Evolutionary conservation across 37 sponge, comb jelly and placozoan genomes (phyloP).

Genomic region (Haliclona indistincta): DNA sequence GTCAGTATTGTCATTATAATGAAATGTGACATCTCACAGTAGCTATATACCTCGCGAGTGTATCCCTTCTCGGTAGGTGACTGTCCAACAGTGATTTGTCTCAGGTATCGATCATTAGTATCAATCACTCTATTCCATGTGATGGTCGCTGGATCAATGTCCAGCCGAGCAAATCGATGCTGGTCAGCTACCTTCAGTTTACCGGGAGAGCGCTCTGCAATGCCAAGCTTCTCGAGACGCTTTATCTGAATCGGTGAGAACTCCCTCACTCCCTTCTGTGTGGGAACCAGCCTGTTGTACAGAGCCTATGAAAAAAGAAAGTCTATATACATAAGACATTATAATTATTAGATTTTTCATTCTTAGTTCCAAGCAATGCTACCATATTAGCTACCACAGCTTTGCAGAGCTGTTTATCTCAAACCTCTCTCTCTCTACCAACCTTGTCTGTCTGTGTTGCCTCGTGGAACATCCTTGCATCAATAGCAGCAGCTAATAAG

Average conservation of each 20-base stretch:
- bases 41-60: slow-evolving; percentile 76
- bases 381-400: neutral
- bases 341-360: neutral
- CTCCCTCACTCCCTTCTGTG: slow-evolving; percentile 52
- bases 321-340: neutral
- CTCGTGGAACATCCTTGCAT: slow-evolving; percentile 94
- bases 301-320: slow-evolving; percentile 48
- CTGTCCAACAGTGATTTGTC: slow-evolving; percentile 90
- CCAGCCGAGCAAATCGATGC: slow-evolving; percentile 70
- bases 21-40: neutral
- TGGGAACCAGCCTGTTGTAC: slow-evolving; percentile 70
- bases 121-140: slow-evolving; percentile 98
- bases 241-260: slow-evolving; percentile 77
- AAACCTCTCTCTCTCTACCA: neutral
- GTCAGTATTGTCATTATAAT: neutral
- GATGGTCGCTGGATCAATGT: slow-evolving; percentile 93
- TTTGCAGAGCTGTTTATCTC: neutral
- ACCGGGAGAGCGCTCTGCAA: slow-evolving; percentile 55
- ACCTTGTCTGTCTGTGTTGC: slow-evolving; percentile 86
- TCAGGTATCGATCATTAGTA: slow-evolving; percentile 93
- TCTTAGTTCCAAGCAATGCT: neutral
- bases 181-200: slow-evolving; percentile 71
- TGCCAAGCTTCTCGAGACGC: slow-evolving; percentile 85
- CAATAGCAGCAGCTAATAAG: slow-evolving; percentile 86
- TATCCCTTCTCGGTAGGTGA: slow-evolving; percentile 89